Base-by-base conservation (phyloP, 2,797 vertebrate genomes). In the Enteromius argenteus region DNA sequence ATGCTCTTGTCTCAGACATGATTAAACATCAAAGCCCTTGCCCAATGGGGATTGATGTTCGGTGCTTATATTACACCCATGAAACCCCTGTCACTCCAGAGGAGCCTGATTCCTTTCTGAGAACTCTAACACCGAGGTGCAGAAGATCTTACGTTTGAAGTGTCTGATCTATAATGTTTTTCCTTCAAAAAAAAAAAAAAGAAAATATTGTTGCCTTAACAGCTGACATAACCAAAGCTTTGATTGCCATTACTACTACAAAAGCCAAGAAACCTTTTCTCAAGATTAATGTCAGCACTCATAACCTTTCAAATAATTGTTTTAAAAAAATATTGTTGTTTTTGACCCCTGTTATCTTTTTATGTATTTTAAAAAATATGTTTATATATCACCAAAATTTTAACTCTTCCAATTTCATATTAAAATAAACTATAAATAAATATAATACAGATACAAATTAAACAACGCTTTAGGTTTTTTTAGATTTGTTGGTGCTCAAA, bases 11-110 rank as follows among this genome's bases (percentile, higher is more conserved):
- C 89, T 91, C 84, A 89, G 85, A 90, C 79, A 85, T 91, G 88
- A 93, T 93, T 92, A 91, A 92, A 92, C 86, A 90, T 92, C 89
- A 92, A 91, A 92, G 88, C 88, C 69, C 75, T 78, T 84, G 85
- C 87, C 87, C 89, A 78, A 81, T 84, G 85, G 72, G 88, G 83
- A 27, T 89, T 88, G 87, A 92, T 90, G 89, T 93, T 91, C 84
- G 89, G 84, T 86, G 85, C 69, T 89, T 86, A 88, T 92, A 89
- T 90, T 85, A 86, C 86, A 89, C 88, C 84, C 74, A 68, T 90
- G 92, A 88, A 90, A 75, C 87, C 72, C 60, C 78, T 79, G 64
- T 73, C 76, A 46, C 58, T 85, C 75, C 64, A 76, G 75, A 81
- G 49, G 42, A 82, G 80, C 44, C 81, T 76, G 78, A 51, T 76